These are phyloP conservation scores for Tetranychus truncatus DNA, from an alignment of 2,888 invertebrate genomes.

Conservation along the genomic window DNA sequence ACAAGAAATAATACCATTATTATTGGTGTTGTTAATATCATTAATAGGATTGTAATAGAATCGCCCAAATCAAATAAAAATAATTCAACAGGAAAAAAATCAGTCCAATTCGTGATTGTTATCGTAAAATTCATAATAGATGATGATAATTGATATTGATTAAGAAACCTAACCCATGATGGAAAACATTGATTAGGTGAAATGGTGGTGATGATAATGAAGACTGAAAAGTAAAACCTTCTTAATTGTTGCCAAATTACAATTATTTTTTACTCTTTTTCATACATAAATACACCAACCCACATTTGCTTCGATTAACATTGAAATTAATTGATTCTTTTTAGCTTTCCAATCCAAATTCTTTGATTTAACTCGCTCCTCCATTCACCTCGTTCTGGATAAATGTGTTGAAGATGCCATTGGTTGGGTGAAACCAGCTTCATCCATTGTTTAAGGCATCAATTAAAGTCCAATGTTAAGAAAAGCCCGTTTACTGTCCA, in stretches of 20 bases:
- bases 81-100: background rate
- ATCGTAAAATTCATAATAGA: too few species aligned
- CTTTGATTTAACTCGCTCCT: too few species aligned
- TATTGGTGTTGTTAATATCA: background rate
- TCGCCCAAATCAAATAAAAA: background rate
- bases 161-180: slow-evolving; percentile 1
- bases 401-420: too few species aligned
- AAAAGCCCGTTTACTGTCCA: too few species aligned
- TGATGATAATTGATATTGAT: background rate
- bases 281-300: background rate
- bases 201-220: too few species aligned
- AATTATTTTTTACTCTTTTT: background rate
- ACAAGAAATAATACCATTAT: background rate
- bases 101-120: background rate
- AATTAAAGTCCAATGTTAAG: too few species aligned
- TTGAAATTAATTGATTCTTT: background rate
- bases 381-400: too few species aligned
- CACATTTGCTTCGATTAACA: background rate
- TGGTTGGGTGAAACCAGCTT: too few species aligned
- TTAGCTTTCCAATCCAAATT: too few species aligned
- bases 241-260: background rate
- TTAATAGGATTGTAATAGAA: background rate
- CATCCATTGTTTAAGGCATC: too few species aligned
- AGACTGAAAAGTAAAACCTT: background rate
- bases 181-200: too few species aligned